phyloP scores from a whole-genome alignment of 2,888 invertebrate species.

The Rhagium mordax region DNA sequence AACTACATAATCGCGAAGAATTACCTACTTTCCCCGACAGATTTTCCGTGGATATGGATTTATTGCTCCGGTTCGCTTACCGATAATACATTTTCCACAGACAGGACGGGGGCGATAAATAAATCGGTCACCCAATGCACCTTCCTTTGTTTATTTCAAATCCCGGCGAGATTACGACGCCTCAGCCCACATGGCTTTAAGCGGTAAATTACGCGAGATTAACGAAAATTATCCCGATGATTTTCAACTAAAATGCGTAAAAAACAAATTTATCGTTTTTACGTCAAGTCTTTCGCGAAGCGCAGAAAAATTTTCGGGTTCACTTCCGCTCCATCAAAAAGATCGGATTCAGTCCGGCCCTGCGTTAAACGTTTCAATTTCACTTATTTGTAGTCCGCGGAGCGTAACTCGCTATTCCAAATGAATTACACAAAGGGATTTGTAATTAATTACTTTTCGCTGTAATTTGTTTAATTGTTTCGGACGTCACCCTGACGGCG shows the following conservation, averaged over 20 bases:
- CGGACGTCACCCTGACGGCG: not conserved
- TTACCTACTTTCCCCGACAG: not conserved
- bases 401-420: too few relatives aligned
- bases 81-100: not conserved
- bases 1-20: not conserved
- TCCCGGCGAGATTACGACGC: not conserved
- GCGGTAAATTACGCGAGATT: not conserved
- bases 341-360: too few relatives aligned
- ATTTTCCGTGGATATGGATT: not conserved
- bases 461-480: not conserved
- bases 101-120: not conserved
- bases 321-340: too few relatives aligned
- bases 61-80: not conserved
- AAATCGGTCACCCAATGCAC: not conserved
- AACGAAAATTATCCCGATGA: not conserved
- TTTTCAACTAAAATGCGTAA: too few relatives aligned
- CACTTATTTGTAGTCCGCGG: too few relatives aligned
- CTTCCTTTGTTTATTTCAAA: not conserved
- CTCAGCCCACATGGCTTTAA: not conserved
- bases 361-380: too few relatives aligned
- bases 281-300: too few relatives aligned
- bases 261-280: too few relatives aligned
- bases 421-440: not conserved
- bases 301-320: too few relatives aligned
- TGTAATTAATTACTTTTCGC: not conserved